phyloP scores from a whole-genome alignment of 2,797 vertebrate species.

The Bradypus variegatus region DNA sequence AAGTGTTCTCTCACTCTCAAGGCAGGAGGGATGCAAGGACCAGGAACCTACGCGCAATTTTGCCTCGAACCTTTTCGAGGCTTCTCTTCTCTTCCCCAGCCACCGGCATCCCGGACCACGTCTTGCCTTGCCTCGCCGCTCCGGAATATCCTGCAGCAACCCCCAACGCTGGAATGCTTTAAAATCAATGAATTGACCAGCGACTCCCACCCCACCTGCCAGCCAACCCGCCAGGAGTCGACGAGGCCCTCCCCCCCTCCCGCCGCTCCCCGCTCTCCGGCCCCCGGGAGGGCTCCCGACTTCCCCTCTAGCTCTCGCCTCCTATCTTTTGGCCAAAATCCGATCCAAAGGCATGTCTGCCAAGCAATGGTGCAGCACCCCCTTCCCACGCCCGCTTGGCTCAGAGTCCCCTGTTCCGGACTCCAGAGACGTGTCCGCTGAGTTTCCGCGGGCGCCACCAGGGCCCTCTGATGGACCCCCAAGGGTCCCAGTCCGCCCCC shows the following conservation, averaged over 20 bases:
- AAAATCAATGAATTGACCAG: constrained; percentile 18
- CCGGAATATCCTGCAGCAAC: not conserved
- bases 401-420: not conserved
- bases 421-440: constrained; percentile 34
- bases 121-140: not conserved
- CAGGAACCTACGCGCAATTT: not conserved
- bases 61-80: constrained; percentile 31
- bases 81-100: constrained; percentile 4
- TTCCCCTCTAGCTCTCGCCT: constrained; percentile 60
- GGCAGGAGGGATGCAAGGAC: constrained; percentile 5
- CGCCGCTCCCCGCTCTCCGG: not conserved
- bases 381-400: constrained; percentile 30
- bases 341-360: constrained; percentile 61
- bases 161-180: constrained; percentile 4
- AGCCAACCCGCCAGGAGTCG: constrained; percentile 36
- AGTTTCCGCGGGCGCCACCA: constrained; percentile 27
- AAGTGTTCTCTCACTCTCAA: constrained; percentile 40
- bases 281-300: constrained; percentile 39
- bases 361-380: constrained; percentile 10
- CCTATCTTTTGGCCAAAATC: constrained; percentile 76
- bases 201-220: constrained; percentile 45
- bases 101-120: constrained; percentile 38
- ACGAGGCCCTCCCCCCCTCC: constrained; percentile 50
- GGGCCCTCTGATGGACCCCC: not conserved
- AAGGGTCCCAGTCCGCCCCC: not conserved